Conservation (phyloP, 2,797 vertebrate genomes). For the Crenuchus spilurus region DNA sequence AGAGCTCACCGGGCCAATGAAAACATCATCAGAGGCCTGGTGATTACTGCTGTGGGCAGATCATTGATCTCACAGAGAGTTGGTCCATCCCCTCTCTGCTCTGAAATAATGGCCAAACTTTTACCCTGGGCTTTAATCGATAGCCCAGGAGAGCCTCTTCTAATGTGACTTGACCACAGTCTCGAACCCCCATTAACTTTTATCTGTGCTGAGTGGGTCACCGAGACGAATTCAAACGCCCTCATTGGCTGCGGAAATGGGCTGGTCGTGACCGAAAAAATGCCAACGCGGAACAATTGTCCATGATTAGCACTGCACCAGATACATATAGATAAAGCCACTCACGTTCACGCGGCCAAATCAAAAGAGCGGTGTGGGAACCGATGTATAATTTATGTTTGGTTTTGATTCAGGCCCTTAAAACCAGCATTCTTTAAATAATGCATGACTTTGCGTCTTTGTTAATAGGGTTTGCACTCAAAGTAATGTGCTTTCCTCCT, state of each 20-base stretch:
- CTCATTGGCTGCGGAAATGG: constrained; percentile 44
- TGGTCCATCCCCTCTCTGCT: constrained; percentile 72
- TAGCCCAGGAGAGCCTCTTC: constrained; percentile 65
- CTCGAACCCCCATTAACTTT: constrained; percentile 61
- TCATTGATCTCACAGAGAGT: constrained; percentile 76
- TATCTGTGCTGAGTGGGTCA: constrained; percentile 56
- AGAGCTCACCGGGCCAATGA: constrained; percentile 69
- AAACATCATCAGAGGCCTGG: constrained; percentile 74
- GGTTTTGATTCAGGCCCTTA: constrained; percentile 76
- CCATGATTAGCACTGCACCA: constrained; percentile 66
- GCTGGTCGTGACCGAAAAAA: constrained; percentile 1
- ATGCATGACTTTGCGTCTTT: constrained; percentile 80
- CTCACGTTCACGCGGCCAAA: constrained; percentile 63
- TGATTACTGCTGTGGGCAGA: constrained; percentile 77
- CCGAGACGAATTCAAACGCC: constrained; percentile 44
- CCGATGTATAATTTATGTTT: constrained; percentile 79
- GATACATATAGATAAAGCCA: constrained; percentile 58
- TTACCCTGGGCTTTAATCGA: constrained; percentile 76
- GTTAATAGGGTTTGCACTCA: constrained; percentile 83
- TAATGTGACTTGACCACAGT: constrained; percentile 59
- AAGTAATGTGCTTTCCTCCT: constrained; percentile 73
- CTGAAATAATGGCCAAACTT: constrained; percentile 78
- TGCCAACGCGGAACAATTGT: constrained; percentile 48
- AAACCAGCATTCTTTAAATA: constrained; percentile 77
- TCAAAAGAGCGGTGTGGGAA: constrained; percentile 45